Base-by-base conservation (phyloP, 1,140 invertebrate genomes). In the Micrasema minimum region DNA sequence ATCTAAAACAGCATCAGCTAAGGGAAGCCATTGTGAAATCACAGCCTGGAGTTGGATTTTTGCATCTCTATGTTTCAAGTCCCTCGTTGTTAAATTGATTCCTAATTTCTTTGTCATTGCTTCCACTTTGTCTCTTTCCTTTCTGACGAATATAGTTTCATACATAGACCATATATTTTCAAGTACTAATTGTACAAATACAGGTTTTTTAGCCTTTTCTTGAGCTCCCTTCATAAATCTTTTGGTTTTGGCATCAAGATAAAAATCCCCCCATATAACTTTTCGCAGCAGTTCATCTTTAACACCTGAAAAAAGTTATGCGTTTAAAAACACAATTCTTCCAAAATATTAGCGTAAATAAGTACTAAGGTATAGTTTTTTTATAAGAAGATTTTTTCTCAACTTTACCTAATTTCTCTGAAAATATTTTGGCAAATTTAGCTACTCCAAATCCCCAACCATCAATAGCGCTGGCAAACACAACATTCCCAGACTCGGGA, bases 211-310 rank as follows among this genome's bases (percentile, higher is more conserved):
- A 0, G 92, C 94, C 80, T 96, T 98, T 76, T 92, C 92, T 83
- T 97, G 93, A 9, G 98, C 98, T 26, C 96, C 96, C 83, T 91
- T 91, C 84, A 93, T 85, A 51, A 98, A 93, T 73, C 90, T 86
- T 81, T 97, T 98, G 1, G 90, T 89, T 84, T 97, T 97, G 0
- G 85, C 79, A 81, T 97, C 95, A 12, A 97, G 87, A 80, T 95
- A 99, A 85, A 87, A 98, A 84, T 99, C 96, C 53, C 97, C 97
- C 95, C 98, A 99, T 6, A 99, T 83, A 0, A 94, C 91, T 83
- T 90, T 92, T 76, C 88, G 88, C 6, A 94, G 80, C 35, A 93
- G 81, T 72, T 89, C 83, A 65, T 82, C 81, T 75, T 86, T 83
- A 12, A 87, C 84, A 72, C 87, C 83, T 80, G 78, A 62, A 62